These are phyloP conservation scores for Thyatira batis DNA, from an alignment of 2,888 invertebrate species.

Conservation along the genomic window DNA sequence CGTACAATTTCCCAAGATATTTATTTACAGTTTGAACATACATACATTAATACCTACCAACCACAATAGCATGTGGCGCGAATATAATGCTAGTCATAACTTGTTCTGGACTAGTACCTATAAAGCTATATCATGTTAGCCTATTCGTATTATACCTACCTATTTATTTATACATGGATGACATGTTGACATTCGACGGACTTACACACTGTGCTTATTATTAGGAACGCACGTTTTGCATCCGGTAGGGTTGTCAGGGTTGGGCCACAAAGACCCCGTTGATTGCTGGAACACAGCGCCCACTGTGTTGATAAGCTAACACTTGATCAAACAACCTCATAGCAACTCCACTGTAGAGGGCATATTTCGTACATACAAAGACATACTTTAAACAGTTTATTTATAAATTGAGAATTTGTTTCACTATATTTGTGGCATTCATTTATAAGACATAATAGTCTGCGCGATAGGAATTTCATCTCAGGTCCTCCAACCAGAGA, in stretches of 20 bases:
- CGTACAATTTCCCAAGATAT: too few relatives aligned
- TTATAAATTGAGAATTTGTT: slow-evolving; percentile 8
- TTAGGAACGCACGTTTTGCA: slow-evolving; percentile 36
- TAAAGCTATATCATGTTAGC: background rate
- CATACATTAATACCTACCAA: too few relatives aligned
- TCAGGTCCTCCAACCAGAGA: too few relatives aligned
- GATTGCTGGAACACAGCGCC: slow-evolving; percentile 48
- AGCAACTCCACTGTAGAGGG: slow-evolving; percentile 14
- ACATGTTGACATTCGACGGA: slow-evolving; percentile 21
- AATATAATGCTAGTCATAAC: too few relatives aligned
- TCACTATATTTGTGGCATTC: background rate
- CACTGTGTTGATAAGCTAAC: slow-evolving; percentile 64
- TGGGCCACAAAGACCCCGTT: slow-evolving; percentile 54
- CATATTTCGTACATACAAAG: slow-evolving; percentile 1
- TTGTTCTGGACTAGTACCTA: slow-evolving; percentile 11
- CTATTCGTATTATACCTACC: background rate
- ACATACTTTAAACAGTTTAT: slow-evolving; percentile 14
- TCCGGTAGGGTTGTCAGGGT: slow-evolving; percentile 61
- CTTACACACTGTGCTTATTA: slow-evolving; percentile 28
- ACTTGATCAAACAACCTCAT: slow-evolving; percentile 72
- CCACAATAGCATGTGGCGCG: too few relatives aligned
- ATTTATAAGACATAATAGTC: too few relatives aligned
- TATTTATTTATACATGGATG: background rate
- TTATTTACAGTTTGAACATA: too few relatives aligned
- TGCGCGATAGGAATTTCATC: too few relatives aligned